These are phyloP conservation scores for Cephalopachus bancanus DNA, from an alignment of 2,797 vertebrate species.

Conservation along the genomic window DNA sequence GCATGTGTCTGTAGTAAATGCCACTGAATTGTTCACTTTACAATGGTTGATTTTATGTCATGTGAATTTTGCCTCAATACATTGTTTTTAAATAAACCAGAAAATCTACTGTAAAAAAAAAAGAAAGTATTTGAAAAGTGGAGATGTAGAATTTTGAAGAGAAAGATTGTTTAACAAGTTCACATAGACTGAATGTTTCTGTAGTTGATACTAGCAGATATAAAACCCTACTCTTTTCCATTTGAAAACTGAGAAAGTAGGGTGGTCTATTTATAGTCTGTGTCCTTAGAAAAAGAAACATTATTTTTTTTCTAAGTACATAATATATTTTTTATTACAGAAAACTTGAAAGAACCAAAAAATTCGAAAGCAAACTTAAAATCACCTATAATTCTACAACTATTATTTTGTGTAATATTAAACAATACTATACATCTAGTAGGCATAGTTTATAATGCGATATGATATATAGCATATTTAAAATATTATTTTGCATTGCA, in stretches of 20 bases:
- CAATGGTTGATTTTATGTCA: too few species aligned
- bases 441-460: neutral
- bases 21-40: too few species aligned
- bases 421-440: neutral
- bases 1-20: too few species aligned
- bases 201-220: neutral
- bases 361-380: slow-evolving; percentile 14
- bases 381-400: neutral
- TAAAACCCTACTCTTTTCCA: neutral
- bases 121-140: neutral
- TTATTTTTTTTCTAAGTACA: neutral
- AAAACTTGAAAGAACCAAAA: slow-evolving; percentile 17
- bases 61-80: too few species aligned
- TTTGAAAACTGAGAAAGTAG: neutral
- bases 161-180: neutral
- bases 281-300: neutral
- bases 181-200: neutral
- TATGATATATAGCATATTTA: neutral
- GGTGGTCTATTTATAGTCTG: neutral
- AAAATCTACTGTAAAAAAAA: too few species aligned
- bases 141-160: slow-evolving; percentile 10
- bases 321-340: neutral
- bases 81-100: too few species aligned
- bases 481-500: slow-evolving; percentile 5
- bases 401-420: neutral